A percentile compares a stretch with the other conserved stretches of the same genome.
These are phyloP conservation scores for Heliocidaris tuberculata DNA, from an alignment of 35 echinoderm and acorn worm genomes.

Conservation along the genomic window DNA sequence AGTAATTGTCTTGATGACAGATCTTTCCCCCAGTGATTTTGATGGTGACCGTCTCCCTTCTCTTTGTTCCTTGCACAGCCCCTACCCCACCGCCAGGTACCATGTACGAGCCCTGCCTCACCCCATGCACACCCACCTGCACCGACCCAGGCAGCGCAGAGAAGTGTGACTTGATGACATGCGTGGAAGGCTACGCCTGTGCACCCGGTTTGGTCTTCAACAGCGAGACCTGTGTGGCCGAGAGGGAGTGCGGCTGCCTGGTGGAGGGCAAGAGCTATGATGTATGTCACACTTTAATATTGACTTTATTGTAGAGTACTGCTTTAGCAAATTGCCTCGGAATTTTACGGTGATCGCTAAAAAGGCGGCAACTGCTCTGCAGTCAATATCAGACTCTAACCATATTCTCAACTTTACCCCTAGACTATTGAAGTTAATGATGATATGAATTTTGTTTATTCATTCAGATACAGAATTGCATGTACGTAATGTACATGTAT, in stretches of 20 bases:
- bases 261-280: constrained; percentile 11
- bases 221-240: not conserved
- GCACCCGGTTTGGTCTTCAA: constrained; percentile 34
- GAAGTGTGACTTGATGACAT: not conserved
- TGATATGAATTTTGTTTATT: too few species aligned
- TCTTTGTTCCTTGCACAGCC: not conserved
- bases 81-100: not conserved
- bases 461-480: too few species aligned
- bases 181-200: not conserved
- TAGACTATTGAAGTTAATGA: too few species aligned
- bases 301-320: not conserved
- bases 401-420: too few species aligned
- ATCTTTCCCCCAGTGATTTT: too few species aligned
- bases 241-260: constrained; percentile 3
- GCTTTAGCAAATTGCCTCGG: too few species aligned
- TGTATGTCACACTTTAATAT: not conserved
- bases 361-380: too few species aligned
- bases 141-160: not conserved
- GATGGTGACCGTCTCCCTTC: not conserved
- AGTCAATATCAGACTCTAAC: too few species aligned
- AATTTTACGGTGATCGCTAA: too few species aligned
- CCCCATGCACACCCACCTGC: constrained; percentile 1
- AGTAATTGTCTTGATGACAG: too few species aligned
- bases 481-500: too few species aligned
- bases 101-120: constrained; percentile 20